Conservation (phyloP, 2,888 invertebrate species). For the Matsumyia berberina region DNA sequence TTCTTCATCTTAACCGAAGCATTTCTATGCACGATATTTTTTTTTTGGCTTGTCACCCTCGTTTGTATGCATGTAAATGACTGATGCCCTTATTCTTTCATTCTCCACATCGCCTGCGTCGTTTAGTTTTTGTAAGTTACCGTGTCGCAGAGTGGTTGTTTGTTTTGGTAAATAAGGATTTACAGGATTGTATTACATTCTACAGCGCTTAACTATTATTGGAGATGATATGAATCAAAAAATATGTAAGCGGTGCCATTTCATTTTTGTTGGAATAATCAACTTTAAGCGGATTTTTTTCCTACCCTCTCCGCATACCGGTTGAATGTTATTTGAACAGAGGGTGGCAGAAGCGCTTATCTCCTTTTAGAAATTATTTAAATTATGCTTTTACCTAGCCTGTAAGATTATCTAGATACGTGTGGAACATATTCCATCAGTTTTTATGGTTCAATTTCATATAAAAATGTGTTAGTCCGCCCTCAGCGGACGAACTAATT, state of each 20-base stretch:
- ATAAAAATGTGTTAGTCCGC: slow-evolving; percentile 1
- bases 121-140: slow-evolving; percentile 57
- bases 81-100: slow-evolving; percentile 60
- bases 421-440: slow-evolving; percentile 18
- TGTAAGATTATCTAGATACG: neutral
- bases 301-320: neutral
- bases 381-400: neutral
- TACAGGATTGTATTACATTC: slow-evolving; percentile 61
- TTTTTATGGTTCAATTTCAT: neutral
- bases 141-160: slow-evolving; percentile 18
- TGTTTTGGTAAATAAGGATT: slow-evolving; percentile 39
- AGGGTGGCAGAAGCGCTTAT: neutral
- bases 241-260: slow-evolving; percentile 39
- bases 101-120: slow-evolving; percentile 24
- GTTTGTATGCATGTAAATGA: slow-evolving; percentile 66
- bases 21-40: slow-evolving; percentile 14
- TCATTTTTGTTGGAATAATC: slow-evolving; percentile 47
- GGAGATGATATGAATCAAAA: slow-evolving; percentile 45
- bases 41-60: slow-evolving; percentile 31
- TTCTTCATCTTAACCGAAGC: neutral
- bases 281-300: slow-evolving; percentile 3
- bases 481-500: slow-evolving; percentile 45
- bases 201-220: slow-evolving; percentile 59
- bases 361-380: neutral
- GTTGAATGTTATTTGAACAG: neutral